Base-by-base conservation (phyloP, 2,797 vertebrate genomes). In the Pantherophis alleghaniensis region DNA sequence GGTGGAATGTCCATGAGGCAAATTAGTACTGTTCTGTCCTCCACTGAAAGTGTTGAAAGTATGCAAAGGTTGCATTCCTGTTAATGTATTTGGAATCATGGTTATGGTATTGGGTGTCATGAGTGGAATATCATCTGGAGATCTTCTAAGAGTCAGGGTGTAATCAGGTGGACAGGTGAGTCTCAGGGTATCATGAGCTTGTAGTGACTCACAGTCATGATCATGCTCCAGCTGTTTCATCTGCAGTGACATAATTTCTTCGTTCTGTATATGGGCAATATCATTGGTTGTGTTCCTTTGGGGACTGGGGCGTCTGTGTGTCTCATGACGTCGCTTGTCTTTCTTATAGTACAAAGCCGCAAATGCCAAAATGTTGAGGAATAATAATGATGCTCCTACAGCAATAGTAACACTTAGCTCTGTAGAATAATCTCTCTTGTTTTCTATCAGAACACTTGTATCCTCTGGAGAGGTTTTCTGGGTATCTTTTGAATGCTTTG, bases 61-160 rank as follows among this genome's bases (percentile, higher is more conserved):
- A 98, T 99, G 99, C 97, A 99, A 96, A 24, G 99, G 98, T 95
- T 99, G 99, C 98, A 99, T 99, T 91, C 97, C 98, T 94, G 98
- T 98, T 96, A 99, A 97, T 0, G 99, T 98, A 97, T 98, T 99
- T 91, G 99, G 99, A 96, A 99, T 99, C 99, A 99, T 99, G 96
- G 99, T 99, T 97, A 99, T 99, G 96, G 99, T 99, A 96, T 98
- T 99, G 91, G 99, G 98, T 0, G 99, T 98, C 99, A 99, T 99
- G 79, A 99, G 98, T 0, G 99, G 99, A 91, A 99, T 98, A 96
- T 99, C 99, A 0, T 99, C 99, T 0, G 99, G 99, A 0, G 99
- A 99, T 7, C 99, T 97, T 79, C 99, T 98, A 92, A 99, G 98
- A 2, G 99, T 99, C 14, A 99, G 98, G 0, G 99, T 98, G 96